Evolutionary conservation across 2,888 invertebrate genomes (phyloP).

Genomic region (Esperia sulphurella): DNA sequence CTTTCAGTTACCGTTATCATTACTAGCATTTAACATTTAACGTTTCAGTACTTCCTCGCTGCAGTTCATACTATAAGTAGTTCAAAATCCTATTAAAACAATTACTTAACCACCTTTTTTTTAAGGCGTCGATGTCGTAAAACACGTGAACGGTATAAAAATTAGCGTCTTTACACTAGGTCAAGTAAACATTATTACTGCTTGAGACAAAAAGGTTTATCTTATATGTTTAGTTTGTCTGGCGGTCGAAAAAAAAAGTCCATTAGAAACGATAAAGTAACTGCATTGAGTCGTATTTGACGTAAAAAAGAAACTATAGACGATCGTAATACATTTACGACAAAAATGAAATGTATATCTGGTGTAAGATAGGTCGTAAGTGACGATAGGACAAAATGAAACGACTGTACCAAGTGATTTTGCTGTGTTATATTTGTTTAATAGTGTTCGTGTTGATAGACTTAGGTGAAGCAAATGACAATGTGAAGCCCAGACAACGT

Average conservation of each 20-base stretch:
- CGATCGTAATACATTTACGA: background rate
- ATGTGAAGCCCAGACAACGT: slow-evolving; percentile 29
- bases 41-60: background rate
- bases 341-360: background rate
- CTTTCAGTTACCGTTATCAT: slow-evolving; percentile 26
- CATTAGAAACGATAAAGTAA: too few relatives aligned
- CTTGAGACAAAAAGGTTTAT: background rate
- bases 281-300: too few relatives aligned
- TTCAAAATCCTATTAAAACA: background rate
- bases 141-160: background rate
- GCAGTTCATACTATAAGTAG: background rate
- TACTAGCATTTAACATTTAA: background rate
- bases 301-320: too few relatives aligned
- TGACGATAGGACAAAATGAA: slow-evolving; percentile 21
- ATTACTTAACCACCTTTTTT: background rate
- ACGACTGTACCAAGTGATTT: slow-evolving; percentile 29
- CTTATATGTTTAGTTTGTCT: background rate
- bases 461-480: slow-evolving; percentile 37
- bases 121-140: background rate
- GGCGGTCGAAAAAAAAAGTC: too few relatives aligned
- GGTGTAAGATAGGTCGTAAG: too few relatives aligned
- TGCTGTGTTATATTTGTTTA: slow-evolving; percentile 41
- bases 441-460: slow-evolving; percentile 40
- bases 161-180: too few relatives aligned
- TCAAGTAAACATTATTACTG: too few relatives aligned